Evolutionary conservation across 2,888 invertebrate genomes (phyloP).

Genomic region (Oligia fasciuncula): DNA sequence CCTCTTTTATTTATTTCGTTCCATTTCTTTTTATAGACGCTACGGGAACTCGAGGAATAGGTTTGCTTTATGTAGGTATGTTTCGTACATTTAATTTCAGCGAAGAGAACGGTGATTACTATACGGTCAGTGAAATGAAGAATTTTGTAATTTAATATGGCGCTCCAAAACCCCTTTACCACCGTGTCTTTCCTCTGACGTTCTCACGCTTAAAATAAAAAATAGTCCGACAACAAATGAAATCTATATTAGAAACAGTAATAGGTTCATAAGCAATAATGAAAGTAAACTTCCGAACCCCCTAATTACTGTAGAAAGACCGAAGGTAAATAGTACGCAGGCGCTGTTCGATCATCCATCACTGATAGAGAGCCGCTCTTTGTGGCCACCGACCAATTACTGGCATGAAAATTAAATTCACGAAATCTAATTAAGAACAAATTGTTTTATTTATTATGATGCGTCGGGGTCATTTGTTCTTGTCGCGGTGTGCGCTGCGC

Average conservation of each 20-base stretch:
- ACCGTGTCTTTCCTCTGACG: background rate
- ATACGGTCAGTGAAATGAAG: slow-evolving; percentile 9
- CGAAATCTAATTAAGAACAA: slow-evolving; percentile 90
- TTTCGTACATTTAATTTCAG: slow-evolving; percentile 45
- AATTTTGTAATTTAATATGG: slow-evolving; percentile 12
- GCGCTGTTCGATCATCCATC: slow-evolving; percentile 89
- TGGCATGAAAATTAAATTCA: slow-evolving; percentile 90
- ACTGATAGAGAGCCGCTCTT: slow-evolving; percentile 86
- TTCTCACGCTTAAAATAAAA: slow-evolving; percentile 75
- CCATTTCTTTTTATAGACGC: slow-evolving; percentile 74
- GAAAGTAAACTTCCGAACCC: slow-evolving; percentile 88
- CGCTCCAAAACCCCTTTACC: background rate
- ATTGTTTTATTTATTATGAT: slow-evolving; percentile 91
- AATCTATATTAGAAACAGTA: slow-evolving; percentile 87
- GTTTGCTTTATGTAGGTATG: slow-evolving; percentile 47
- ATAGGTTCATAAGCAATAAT: slow-evolving; percentile 86
- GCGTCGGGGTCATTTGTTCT: slow-evolving; percentile 89
- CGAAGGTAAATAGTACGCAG: slow-evolving; percentile 87
- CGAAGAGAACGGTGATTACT: slow-evolving; percentile 20
- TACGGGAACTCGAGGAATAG: slow-evolving; percentile 51
- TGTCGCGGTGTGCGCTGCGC: slow-evolving; percentile 80
- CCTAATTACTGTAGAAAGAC: slow-evolving; percentile 85
- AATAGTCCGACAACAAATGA: slow-evolving; percentile 77
- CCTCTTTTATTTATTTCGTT: slow-evolving; percentile 76
- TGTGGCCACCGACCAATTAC: slow-evolving; percentile 90